Evolutionary conservation across 1,140 invertebrate species (phyloP).

Genomic region (Platyscapa corneri): DNA sequence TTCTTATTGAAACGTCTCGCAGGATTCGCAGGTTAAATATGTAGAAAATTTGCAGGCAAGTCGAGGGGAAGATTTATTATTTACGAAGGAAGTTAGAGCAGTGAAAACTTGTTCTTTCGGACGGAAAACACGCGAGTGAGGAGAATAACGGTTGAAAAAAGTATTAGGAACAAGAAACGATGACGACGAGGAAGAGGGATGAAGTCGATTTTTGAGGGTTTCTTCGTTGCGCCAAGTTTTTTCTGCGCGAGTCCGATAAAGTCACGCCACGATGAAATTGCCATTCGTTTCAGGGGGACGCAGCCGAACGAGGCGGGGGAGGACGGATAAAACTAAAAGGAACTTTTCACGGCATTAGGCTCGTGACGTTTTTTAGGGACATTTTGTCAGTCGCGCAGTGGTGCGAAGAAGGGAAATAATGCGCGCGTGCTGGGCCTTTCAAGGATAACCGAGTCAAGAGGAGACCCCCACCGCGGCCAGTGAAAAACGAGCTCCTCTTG

Average conservation of each 20-base stretch:
- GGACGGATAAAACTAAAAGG: neutral
- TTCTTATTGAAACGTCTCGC: neutral
- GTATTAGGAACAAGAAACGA: neutral
- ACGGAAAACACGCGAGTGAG: neutral
- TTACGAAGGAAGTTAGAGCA: neutral
- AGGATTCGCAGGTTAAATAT: neutral
- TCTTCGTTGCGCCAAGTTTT: neutral
- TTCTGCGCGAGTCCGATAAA: neutral
- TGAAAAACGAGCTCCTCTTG: constrained; percentile 26
- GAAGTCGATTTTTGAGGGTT: constrained; percentile 19
- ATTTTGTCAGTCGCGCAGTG: neutral
- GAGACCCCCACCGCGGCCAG: neutral
- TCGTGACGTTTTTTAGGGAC: neutral
- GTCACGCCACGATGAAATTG: constrained; percentile 1
- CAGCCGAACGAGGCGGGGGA: neutral
- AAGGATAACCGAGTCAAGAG: constrained; percentile 7
- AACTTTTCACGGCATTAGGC: neutral
- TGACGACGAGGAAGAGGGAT: neutral
- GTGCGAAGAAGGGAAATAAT: neutral
- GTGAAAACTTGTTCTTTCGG: neutral
- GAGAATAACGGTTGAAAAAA: neutral
- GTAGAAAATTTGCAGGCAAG: neutral
- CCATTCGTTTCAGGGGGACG: neutral
- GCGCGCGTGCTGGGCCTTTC: neutral
- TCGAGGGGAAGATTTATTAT: neutral